These are phyloP conservation scores for Procavia capensis DNA, from an alignment of 2,113 vertebrate genomes.

Conservation along the genomic window DNA sequence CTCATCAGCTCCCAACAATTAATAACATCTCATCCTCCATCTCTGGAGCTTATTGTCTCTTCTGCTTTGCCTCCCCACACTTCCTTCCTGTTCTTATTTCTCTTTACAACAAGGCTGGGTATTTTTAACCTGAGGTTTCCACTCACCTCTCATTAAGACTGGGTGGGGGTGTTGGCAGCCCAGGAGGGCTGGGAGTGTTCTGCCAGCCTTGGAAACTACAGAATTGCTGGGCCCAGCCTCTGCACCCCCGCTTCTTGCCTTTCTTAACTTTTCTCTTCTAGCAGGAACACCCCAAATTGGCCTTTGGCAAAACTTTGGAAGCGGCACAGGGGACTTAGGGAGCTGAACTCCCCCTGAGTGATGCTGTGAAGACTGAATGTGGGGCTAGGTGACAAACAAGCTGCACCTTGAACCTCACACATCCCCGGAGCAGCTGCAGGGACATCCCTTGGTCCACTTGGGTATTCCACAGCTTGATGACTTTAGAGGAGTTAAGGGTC, in stretches of 20 bases:
- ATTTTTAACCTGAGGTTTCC: conserved; percentile 82
- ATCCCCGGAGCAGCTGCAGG: not conserved
- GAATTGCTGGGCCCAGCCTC: not conserved
- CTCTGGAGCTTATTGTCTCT: conserved; percentile 50
- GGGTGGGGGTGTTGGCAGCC: not conserved
- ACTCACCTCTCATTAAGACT: conserved; percentile 12
- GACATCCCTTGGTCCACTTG: not conserved
- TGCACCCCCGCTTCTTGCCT: not conserved
- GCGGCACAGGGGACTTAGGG: not conserved
- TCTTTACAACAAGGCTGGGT: conserved; percentile 59
- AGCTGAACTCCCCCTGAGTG: not conserved
- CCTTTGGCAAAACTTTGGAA: not conserved
- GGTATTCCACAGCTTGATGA: not conserved
- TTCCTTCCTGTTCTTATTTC: conserved; percentile 85
- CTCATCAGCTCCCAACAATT: conserved; percentile 40
- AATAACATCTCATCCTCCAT: not conserved
- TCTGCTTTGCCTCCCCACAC: conserved; percentile 68
- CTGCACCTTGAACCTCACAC: not conserved
- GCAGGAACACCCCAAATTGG: not conserved
- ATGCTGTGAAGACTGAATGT: not conserved
- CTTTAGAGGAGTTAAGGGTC: not conserved
- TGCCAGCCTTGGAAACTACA: not conserved
- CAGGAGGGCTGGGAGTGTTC: not conserved
- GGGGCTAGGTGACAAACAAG: not conserved
- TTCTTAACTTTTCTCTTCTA: not conserved